Base-by-base conservation (phyloP, 2,888 invertebrate genomes). In the Notocelia uddmanniana region DNA sequence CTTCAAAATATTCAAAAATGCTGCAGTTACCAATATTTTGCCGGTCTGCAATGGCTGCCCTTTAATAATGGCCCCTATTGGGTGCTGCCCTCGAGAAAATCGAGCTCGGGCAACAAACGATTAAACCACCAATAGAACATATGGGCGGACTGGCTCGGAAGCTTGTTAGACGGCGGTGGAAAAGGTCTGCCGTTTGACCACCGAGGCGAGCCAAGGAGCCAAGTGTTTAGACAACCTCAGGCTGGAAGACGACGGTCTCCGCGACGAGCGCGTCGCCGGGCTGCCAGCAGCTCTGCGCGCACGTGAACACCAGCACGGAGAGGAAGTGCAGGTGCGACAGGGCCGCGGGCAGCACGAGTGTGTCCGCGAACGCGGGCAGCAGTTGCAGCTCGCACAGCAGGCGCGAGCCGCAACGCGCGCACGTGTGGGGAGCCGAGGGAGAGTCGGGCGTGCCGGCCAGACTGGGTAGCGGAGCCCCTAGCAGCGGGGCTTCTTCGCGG, bases 231-330 rank as follows among this genome's bases (percentile, higher is more conserved):
- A 91, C 81, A 83, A 92, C 85, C 89, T 98, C 98, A 9, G 95
- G 95, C 91, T 98, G 98, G 78, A 98, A 95, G 70, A 97, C 87
- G 18, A 97, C 95, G 73, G 94, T 94, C 89, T 98, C 98, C 76
- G 95, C 94, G 69, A 96, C 95, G 77, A 95, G 93, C 52, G 93
- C 94, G 78, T 96, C 96, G 3, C 95, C 95, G 0, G 95, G 92
- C 68, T 95, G 95, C 98, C 98, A 98, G 88, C 98, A 98, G 83
- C 97, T 98, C 80, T 95, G 95, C 50, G 95, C 92, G 85, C 98
- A 98, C 1, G 98, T 97, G 85, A 96, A 98, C 18, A 98, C 91
- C 15, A 98, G 90, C 2, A 98, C 96, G n/a, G 97, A 98, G 10
- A 98, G 97, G 86, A 97, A 98, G 87, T 98, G 98, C 52, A 97